These are phyloP conservation scores for Verasper variegatus DNA, from an alignment of 2,113 vertebrate genomes.

Conservation along the genomic window DNA sequence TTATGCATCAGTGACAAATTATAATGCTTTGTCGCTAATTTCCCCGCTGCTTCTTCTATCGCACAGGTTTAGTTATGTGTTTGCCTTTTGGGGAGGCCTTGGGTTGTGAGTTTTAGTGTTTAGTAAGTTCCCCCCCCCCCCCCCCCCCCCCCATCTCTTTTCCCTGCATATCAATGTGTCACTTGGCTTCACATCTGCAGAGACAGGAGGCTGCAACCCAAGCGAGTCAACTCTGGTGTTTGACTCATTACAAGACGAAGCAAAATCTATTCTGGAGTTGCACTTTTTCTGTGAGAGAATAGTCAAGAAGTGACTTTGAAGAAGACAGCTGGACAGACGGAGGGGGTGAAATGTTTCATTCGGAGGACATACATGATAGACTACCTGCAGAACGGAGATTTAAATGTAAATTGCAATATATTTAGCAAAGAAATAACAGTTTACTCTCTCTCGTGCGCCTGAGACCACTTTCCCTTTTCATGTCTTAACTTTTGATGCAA, in stretches of 20 bases:
- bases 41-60: conserved; percentile 70
- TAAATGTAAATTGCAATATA: conserved; percentile 3
- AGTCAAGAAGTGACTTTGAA: conserved; percentile 31
- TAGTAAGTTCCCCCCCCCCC: conserved; percentile 27
- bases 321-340: conserved; percentile 22
- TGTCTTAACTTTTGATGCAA: neutral
- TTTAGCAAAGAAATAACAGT: neutral
- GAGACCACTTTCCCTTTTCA: neutral
- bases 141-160: conserved; percentile 41
- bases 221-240: conserved; percentile 68
- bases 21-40: conserved; percentile 89
- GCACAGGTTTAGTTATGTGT: conserved; percentile 84
- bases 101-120: conserved; percentile 69
- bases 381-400: neutral
- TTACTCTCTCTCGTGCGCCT: neutral
- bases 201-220: conserved; percentile 78
- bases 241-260: conserved; percentile 70
- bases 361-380: neutral
- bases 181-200: conserved; percentile 75
- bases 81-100: conserved; percentile 81
- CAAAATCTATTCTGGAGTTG: conserved; percentile 72
- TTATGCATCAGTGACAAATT: conserved; percentile 99
- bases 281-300: conserved; percentile 54
- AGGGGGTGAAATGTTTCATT: neutral
- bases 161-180: conserved; percentile 76